Base-by-base conservation (phyloP, 2,113 vertebrate genomes). In the Muntiacus reevesi region DNA sequence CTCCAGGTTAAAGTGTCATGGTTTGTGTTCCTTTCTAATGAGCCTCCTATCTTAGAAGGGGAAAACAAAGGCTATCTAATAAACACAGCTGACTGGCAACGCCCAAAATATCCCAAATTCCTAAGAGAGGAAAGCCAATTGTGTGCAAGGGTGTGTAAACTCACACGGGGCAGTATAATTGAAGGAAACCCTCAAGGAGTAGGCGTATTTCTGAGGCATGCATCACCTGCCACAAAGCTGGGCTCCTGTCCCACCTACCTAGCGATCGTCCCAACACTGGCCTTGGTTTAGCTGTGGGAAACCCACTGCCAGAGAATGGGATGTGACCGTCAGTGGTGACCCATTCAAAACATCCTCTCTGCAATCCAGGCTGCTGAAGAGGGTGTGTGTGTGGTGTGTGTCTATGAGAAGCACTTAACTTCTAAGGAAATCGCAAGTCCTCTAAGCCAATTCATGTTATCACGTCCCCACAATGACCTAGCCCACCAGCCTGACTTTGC, bases 51-150 rank as follows among this genome's bases (percentile, higher is more conserved):
- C 97, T 94, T 87, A 47, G 30, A 94, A 88, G 54, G 3, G 67
- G 59, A 96, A 96, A 98, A 97, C 97, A 98, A 97, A 97, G 87
- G 27, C 94, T 89, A 50, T 64, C 88, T 89, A 85, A 82, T 89
- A 94, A 97, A 96, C 94, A 95, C 59, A 50, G 89, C 3, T 5
- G 36, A 91, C 57, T 78, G 13, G 9, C 55, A 62, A 84, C 79
- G 13, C 45, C 90, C 89, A 40, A 81, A 87, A 89, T 10, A 30
- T 23, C n/a, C 62, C 87, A 74, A 9, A 28, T n/a, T 97, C 79
- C 87, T 54, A 15, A 28, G 27, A 86, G 92, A 89, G 94, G 94
- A 97, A 76, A 43, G 10, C 17, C 76, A 28, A 88, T 92, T 85
- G 78, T 47, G 55, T 27, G 43, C 4, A 7, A 67, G 43, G 33